These are phyloP conservation scores for Eulemur albifrons DNA, from an alignment of 2,797 vertebrate species.

Conservation along the genomic window DNA sequence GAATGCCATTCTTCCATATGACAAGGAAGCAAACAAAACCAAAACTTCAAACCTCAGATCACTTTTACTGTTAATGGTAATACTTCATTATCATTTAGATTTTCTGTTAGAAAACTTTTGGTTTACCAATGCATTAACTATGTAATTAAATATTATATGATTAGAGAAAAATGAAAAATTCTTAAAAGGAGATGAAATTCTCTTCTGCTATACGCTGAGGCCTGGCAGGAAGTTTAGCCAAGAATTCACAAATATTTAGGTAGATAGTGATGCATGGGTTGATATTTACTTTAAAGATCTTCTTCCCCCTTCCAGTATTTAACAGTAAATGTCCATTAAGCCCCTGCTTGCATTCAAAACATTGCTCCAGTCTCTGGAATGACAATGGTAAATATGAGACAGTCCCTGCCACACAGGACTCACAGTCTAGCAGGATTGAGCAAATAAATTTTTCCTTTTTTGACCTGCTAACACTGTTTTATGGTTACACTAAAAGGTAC, in stretches of 20 bases:
- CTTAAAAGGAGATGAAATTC: background rate
- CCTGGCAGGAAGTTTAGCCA: background rate
- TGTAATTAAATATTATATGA: background rate
- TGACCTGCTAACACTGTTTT: background rate
- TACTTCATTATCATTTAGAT: background rate
- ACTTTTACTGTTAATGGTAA: background rate
- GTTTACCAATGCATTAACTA: conserved; percentile 2
- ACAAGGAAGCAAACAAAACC: background rate
- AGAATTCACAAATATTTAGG: background rate
- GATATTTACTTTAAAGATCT: background rate
- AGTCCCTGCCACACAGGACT: background rate
- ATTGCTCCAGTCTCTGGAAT: background rate
- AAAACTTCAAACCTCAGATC: background rate
- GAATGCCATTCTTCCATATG: background rate
- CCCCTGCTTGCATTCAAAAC: background rate
- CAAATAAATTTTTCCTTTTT: background rate
- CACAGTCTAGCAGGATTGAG: background rate
- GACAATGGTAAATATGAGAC: background rate
- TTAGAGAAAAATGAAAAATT: background rate
- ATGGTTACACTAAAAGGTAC: background rate
- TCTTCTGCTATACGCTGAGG: background rate
- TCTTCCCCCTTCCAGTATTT: background rate
- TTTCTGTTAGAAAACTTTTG: conserved; percentile 1
- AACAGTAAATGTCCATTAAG: background rate
- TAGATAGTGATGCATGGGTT: background rate